Conservation (phyloP, 2,797 vertebrate species). For the Myiotriccus ornatus region DNA sequence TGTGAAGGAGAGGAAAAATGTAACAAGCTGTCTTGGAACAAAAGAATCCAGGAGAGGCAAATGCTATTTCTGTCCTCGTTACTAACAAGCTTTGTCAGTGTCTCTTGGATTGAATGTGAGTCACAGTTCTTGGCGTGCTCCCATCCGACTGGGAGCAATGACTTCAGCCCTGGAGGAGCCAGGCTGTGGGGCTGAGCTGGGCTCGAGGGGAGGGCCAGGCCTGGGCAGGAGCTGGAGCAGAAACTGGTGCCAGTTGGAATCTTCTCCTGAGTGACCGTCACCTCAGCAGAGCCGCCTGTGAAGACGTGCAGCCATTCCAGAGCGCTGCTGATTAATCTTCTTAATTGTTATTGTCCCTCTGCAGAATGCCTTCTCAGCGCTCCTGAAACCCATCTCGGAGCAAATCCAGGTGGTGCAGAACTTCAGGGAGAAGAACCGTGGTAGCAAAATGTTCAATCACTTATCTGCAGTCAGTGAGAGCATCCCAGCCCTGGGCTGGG, state of each 20-base stretch:
- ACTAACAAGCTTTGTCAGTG: slow-evolving; percentile 49
- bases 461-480: slow-evolving; percentile 94
- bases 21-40: background rate
- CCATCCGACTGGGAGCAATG: background rate
- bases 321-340: background rate
- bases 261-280: background rate
- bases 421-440: slow-evolving; percentile 90
- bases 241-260: background rate
- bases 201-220: background rate
- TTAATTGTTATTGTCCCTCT: background rate
- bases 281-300: background rate
- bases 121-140: slow-evolving; percentile 60
- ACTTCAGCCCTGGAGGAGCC: slow-evolving; percentile 22
- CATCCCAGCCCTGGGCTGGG: slow-evolving; percentile 92
- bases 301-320: background rate
- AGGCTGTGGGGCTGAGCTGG: background rate
- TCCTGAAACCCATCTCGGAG: slow-evolving; percentile 88
- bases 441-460: slow-evolving; percentile 90
- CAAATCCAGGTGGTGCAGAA: slow-evolving; percentile 86
- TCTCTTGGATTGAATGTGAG: slow-evolving; percentile 43
- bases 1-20: background rate
- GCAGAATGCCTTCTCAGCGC: slow-evolving; percentile 77
- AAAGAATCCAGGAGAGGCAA: slow-evolving; percentile 34
- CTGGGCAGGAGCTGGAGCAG: background rate
- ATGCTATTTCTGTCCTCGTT: slow-evolving; percentile 37